Conservation (phyloP, 2,113 vertebrate genomes). For the Megaceryle torquata region DNA sequence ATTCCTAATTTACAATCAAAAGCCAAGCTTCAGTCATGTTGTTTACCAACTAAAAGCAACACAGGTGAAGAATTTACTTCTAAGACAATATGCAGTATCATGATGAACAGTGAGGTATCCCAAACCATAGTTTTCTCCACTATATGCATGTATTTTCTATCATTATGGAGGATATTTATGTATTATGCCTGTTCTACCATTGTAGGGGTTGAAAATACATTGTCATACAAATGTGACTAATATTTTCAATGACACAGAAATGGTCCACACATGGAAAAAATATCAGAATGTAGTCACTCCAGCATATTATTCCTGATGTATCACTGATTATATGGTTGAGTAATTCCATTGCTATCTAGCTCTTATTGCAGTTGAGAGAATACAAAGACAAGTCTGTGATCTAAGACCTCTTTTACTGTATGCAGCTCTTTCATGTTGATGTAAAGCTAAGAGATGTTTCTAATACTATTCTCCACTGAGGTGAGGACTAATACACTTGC, state of each 20-base stretch:
- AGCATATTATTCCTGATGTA: background rate
- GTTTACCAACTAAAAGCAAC: background rate
- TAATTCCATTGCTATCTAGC: background rate
- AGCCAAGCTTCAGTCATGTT: background rate
- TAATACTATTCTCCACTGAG: background rate
- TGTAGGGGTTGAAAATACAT: background rate
- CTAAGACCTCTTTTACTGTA: background rate
- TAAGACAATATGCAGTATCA: background rate
- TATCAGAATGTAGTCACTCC: background rate
- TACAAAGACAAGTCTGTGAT: background rate
- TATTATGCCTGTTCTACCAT: background rate
- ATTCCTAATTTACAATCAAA: background rate
- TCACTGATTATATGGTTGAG: rapidly evolving
- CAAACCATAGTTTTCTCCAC: background rate
- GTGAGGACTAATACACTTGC: background rate
- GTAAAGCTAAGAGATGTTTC: background rate
- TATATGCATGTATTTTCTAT: background rate
- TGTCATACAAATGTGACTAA: background rate
- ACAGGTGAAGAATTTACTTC: background rate
- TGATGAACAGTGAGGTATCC: background rate
- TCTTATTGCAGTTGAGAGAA: background rate
- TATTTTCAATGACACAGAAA: background rate
- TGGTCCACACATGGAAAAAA: background rate
- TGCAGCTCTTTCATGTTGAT: background rate
- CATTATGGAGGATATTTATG: background rate